Base-by-base conservation (phyloP, 2,797 vertebrate genomes). In the Malurus splendens region DNA sequence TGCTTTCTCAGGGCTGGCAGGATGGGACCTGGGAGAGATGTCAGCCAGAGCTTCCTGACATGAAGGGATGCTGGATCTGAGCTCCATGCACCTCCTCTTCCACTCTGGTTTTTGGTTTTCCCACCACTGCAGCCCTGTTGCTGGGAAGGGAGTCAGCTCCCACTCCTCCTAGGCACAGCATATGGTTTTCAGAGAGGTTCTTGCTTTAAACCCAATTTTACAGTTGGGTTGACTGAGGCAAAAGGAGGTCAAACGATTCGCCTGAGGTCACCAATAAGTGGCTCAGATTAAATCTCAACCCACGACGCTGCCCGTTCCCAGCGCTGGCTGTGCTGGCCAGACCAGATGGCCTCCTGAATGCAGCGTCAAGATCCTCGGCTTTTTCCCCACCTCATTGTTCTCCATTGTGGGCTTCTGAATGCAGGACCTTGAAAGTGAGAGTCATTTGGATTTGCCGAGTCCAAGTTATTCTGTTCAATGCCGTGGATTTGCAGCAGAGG, bases 291-390 rank as follows among this genome's bases (percentile, higher is more conserved):
- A 96, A 96, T 96, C 96, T 96, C 96, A 96, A 82, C 94, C 94
- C 94, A 84, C 22, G 88, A 67, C 2, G 80, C 92, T 94, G 95
- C 95, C 95, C 55, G 96, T 97, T 97, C 97, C 97, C 96, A 97
- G 96, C 96, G 93, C 97, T 96, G 96, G 95, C 96, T 76, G 84
- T 90, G 85, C 52, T 56, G 92, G 94, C 96, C 76, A 3, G 96
- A 93, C 96, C 97, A 97, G 97, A 97, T 97, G 97, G 97, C 96
- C 96, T 92, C 84, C 95, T 96, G 94, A 97, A 96, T 95, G 95
- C 96, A 6, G 90, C 95, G 67, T 95, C 95, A 95, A 96, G 93
- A 96, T 96, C 95, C 96, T 94, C 95, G 51, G 90, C 95, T 96
- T 96, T 97, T 96, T 93, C 95, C 90, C 94, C 71, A 45, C 48